Base-by-base conservation (phyloP, 2,888 invertebrate species). In the Leptogaster cylindrica region DNA sequence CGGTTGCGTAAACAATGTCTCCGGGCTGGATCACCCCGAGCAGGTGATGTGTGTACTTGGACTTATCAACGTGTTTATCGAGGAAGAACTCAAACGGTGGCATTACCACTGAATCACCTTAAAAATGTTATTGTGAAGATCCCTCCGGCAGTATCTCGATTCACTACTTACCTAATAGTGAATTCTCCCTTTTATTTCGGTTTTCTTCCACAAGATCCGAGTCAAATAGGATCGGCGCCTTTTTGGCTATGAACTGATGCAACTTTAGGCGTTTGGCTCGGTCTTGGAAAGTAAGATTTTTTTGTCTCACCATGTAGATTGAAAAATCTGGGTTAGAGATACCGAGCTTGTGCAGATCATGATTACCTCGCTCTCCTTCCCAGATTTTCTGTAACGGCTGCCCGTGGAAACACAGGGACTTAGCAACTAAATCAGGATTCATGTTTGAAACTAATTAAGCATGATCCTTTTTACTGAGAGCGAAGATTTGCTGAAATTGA, bases 41-140 rank as follows among this genome's bases (percentile, higher is more conserved):
- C 77, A 95, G 92, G 82, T 92, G 90, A 69, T 90, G 86, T 70
- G 90, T 83, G 71, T 92, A 85, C 67, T 89, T 90, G 14, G 87
- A 84, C 75, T 91, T 90, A 74, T 94, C 93, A 74, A 91, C 88
- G 77, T 86, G 88, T 52, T 74, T 76, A 25, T 72, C 72, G 74
- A 93, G 85, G 78, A 92, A 95, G 63, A 88, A 88, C 80, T 95
- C 95, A 80, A 92, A 88, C 0, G 95, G 92, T 70, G 95, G 94
- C 85, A 93, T 88, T 72, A 91, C 84, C 18, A 68, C 44, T 10
- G 61, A 36, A 8, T 18, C 14, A 3, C 50, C 65, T 65, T 14
- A n/a, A 50, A 65, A 16, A 23, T 23, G 25, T 16, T 1, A 4
- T 46, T 23, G 7, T n/a, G 3, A 27, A 3, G 7, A 27, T 28